Evolutionary conservation across 2,797 vertebrate species (phyloP), one percentile per base, ranked within the genome.

Genomic region (Cossypha polioptera): DNA sequence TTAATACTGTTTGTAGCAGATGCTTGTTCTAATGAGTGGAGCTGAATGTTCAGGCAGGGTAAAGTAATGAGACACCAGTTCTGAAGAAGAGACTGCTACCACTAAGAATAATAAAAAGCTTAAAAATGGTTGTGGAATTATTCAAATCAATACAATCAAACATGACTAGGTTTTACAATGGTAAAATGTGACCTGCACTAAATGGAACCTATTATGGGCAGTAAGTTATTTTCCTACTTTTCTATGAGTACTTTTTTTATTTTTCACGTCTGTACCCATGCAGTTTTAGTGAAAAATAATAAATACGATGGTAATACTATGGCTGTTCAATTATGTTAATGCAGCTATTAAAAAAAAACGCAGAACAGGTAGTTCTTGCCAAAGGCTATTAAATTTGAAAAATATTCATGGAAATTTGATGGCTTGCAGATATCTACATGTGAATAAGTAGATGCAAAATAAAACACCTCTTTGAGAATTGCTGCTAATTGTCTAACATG

Each of bases 1-100:
- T 98, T 98, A 97, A 96, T 97, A 63, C 91, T 86, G 77, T 91
- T 96, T 94, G 95, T 95, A 97, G 95, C 96, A 97, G 97, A 96
- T 98, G 96, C 97, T 97, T 97, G 78, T 95, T 97, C 94, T 97
- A 96, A 96, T 97, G 95, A 97, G 94, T 77, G 55, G 86, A 97
- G 90, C 95, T 87, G 89, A 96, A 94, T 94, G 92, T 97, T 98
- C 95, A 97, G 92, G 82, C 88, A 94, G 91, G 88, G 74, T 95
- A 75, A 95, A 85, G 94, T 97, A 97, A 96, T 94, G 89, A 97
- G 89, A 90, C 11, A 17, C 86, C 73, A 89, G 66, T 96, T 78
- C 88, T 84, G 68, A 63, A 92, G 90, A 93, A 89, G 91, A 72
- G 71, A 40, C 68, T 48, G 40, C 42, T 94, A 55, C 38, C 69